phyloP scores from a whole-genome alignment of 2,797 vertebrate species.

The Hippopotamyrus pictus region DNA sequence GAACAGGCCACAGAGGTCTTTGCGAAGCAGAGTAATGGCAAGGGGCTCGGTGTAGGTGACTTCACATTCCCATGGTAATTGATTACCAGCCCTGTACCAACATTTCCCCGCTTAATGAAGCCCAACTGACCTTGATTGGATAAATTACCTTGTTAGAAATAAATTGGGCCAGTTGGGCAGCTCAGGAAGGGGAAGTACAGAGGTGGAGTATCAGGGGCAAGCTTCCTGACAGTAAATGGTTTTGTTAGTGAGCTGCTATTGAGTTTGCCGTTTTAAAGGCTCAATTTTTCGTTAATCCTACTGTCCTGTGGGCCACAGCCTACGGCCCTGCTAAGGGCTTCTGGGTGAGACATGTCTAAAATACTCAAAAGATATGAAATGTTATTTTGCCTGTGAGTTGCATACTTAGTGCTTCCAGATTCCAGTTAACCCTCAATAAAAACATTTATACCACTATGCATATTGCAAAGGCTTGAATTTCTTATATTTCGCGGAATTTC shows the following conservation, averaged over 20 bases:
- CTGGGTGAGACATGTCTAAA: neutral
- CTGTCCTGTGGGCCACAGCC: neutral
- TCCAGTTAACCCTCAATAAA: neutral
- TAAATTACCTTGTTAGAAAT: constrained; percentile 4
- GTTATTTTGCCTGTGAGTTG: neutral
- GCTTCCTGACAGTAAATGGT: neutral
- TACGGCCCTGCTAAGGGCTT: neutral
- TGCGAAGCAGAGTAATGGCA: neutral
- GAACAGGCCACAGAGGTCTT: neutral
- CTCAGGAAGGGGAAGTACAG: neutral
- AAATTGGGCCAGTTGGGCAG: constrained; percentile 1
- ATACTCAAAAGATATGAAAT: neutral
- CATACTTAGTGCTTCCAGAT: neutral
- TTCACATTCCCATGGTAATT: neutral
- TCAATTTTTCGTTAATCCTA: neutral
- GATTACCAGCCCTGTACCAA: neutral
- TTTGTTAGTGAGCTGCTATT: neutral
- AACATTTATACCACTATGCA: neutral
- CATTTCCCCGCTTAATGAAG: neutral
- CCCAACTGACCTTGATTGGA: constrained; percentile 4
- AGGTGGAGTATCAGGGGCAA: neutral
- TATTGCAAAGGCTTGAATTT: neutral
- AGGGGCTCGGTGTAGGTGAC: neutral
- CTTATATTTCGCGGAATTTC: neutral
- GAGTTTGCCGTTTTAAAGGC: neutral